Base-by-base conservation (phyloP, 2,797 vertebrate species). In the Ctenopoma multispine region DNA sequence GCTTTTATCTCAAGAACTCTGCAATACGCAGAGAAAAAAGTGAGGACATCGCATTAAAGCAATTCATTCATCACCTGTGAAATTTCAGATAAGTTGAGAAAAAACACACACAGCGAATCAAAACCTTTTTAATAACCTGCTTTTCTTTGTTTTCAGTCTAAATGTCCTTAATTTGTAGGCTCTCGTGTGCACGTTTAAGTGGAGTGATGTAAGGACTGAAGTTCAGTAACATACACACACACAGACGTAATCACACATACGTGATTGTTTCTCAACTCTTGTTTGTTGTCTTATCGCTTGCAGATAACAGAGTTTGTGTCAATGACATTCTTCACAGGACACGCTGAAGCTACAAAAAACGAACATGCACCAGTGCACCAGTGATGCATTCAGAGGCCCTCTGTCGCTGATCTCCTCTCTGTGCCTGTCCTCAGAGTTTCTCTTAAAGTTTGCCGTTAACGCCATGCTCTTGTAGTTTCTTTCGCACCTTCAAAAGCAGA, bases 221-320 rank as follows among this genome's bases (percentile, higher is more conserved):
- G 41, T 65, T 46, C 40, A 64, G 24, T 8, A 36, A 14, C n/a
- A 53, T 29, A 34, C 15, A 14, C n/a, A 53, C 34, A 34, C 18
- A 36, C 34, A 46, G 18, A 67, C n/a, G 23, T 24, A 72, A 53
- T 43, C 56, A 29, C 15, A 59, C 58, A 54, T 41, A 31, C 7
- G 1, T 23, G 59, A 69, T 66, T 70, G 76, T 87, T 87, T 86
- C 72, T 72, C 82, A 86, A 81, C 64, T 47, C 31, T 27, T 84
- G 81, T 87, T 83, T 87, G 82, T 69, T 79, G 63, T 64, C 73
- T 88, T 82, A 87, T 87, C 87, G 0, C 11, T 0, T 34, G 14
- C n/a, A 60, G 87, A 91, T 87, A 86, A 86, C 63, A 27, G 11
- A 80, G 74, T 49, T 53, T 81, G 72, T 80, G 85, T 89, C 77